Conservation (phyloP, 2,888 invertebrate genomes). For the Phlogophora meticulosa region DNA sequence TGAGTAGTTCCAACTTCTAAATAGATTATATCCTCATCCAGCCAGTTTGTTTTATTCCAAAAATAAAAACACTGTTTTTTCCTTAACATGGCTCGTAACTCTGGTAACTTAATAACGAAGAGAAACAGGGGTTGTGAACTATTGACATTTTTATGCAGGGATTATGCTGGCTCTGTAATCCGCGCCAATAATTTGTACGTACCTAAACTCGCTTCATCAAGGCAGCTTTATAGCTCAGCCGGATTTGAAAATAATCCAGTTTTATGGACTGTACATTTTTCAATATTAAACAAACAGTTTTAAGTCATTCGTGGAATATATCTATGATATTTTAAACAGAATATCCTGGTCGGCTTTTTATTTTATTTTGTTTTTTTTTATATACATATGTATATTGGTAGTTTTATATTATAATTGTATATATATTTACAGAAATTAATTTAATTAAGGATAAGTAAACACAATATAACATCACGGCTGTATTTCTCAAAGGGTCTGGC, state of each 20-base stretch:
- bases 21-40: slow-evolving; percentile 29
- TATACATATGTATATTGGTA: too few species aligned
- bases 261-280: background rate
- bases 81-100: slow-evolving; percentile 13
- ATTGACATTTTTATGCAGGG: slow-evolving; percentile 49
- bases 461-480: too few species aligned
- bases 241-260: background rate
- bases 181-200: slow-evolving; percentile 9
- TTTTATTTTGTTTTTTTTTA: too few species aligned
- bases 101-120: slow-evolving; percentile 29
- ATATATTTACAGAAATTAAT: too few species aligned
- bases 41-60: slow-evolving; percentile 20
- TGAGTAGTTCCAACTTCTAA: slow-evolving; percentile 38
- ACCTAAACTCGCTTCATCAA: background rate
- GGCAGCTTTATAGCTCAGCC: background rate
- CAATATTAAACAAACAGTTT: background rate
- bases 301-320: too few species aligned
- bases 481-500: too few species aligned
- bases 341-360: too few species aligned
- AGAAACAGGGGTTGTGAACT: slow-evolving; percentile 17
- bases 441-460: too few species aligned
- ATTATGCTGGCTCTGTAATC: slow-evolving; percentile 23
- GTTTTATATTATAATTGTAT: too few species aligned
- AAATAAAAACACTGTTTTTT: slow-evolving; percentile 31
- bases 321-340: too few species aligned